These are phyloP conservation scores for Drosophila tsacasi DNA, from an alignment of 1,140 invertebrate species.

Conservation along the genomic window DNA sequence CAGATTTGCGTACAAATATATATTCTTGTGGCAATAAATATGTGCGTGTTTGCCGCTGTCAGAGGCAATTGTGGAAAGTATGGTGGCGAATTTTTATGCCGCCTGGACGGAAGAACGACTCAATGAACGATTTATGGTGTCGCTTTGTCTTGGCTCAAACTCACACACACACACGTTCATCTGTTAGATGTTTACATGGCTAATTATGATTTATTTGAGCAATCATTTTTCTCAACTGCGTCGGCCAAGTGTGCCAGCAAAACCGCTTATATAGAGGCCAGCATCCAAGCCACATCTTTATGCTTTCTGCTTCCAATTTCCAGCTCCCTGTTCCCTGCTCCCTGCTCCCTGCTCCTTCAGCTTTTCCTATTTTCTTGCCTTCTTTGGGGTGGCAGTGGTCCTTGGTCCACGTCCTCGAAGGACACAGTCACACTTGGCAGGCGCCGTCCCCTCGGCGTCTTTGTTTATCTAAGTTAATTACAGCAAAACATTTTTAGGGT, in stretches of 20 bases:
- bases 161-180: conserved; percentile 22
- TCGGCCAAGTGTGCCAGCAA: conserved; percentile 34
- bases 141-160: conserved; percentile 35
- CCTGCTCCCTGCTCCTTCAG: not conserved
- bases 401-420: conserved; percentile 22
- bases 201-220: conserved; percentile 81
- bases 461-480: conserved; percentile 84
- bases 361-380: not conserved
- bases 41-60: conserved; percentile 19
- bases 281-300: conserved; percentile 1
- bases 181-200: conserved; percentile 69
- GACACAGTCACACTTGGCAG: conserved; percentile 39
- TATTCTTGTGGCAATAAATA: conserved; percentile 41
- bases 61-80: conserved; percentile 24
- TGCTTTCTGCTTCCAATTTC: not conserved
- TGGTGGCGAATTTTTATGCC: conserved; percentile 23
- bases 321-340: not conserved
- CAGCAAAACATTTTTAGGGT: conserved; percentile 81
- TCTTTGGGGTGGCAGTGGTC: conserved; percentile 1
- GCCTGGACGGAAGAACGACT: conserved; percentile 4
- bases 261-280: conserved; percentile 6
- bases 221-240: conserved; percentile 67
- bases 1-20: conserved; percentile 45
- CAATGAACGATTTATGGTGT: conserved; percentile 62
- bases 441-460: conserved; percentile 56